Base-by-base conservation (phyloP, 2,888 invertebrate species). In the Tinea semifulvella region DNA sequence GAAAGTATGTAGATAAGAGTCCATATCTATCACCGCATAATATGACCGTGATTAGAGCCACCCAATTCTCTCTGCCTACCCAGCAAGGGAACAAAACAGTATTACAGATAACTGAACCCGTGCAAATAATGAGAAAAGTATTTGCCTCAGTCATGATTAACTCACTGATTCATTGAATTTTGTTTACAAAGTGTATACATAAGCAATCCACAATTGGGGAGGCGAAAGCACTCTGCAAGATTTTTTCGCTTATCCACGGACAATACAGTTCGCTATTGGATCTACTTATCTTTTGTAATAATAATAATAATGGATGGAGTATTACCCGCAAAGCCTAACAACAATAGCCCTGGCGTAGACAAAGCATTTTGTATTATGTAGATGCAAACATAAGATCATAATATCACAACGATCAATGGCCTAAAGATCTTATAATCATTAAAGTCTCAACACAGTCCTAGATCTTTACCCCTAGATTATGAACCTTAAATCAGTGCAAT, bases 211-310 rank as follows among this genome's bases (percentile, higher is more conserved):
- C 8, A n/a, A 14, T n/a, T 7, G 14, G 13, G 31, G 14, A 13
- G 14, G 31, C 31, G 31, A 14, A 31, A 31, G 11, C 31, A 31
- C 13, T 31, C 31, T n/a, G 11, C 13, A 31, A 31, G 31, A 14
- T 14, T 31, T 31, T 31, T 31, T 31, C 31, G 31, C 31, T 31
- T 31, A 36, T 10, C 10, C 36, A 17, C 16, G 36, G 36, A 36
- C 36, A 36, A 36, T 36, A 18, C 18, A 36, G 17, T 36, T 16
- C 6, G 31, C 17, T 36, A 36, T 36, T 36, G 36, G 18, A 36
- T 36, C 36, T 36, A 36, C 36, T 36, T 36, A 36, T 36, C 36
- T 36, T 36, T 36, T 18, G 18, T 36, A 36, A 36, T 36, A 36
- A 36, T 36, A 36, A 31, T 36, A 36, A 36, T 36, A n/a, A 14